Conservation (phyloP, 2,797 vertebrate genomes). For the Bradypus variegatus region DNA sequence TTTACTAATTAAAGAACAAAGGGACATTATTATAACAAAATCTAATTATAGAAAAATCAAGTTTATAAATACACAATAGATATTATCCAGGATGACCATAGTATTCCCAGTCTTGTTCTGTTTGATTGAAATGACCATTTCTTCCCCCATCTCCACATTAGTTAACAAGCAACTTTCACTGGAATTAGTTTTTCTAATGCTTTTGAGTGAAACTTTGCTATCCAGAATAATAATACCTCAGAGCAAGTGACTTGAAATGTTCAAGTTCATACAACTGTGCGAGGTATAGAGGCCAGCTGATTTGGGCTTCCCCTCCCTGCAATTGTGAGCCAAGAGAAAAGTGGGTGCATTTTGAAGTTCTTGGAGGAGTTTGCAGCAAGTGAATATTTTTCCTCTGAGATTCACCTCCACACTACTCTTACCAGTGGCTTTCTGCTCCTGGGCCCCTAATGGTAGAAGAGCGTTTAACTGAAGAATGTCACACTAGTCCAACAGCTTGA, state of each 20-base stretch:
- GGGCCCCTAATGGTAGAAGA: not conserved
- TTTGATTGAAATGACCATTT: not conserved
- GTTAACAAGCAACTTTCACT: not conserved
- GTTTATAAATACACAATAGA: not conserved
- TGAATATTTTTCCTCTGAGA: not conserved
- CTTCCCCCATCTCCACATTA: not conserved
- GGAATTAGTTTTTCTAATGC: slow-evolving; percentile 23
- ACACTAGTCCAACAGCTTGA: too few species aligned
- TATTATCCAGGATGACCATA: not conserved
- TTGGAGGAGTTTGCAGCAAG: not conserved
- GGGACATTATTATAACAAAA: not conserved
- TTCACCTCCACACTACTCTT: not conserved
- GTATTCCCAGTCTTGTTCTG: not conserved
- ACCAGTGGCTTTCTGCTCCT: not conserved
- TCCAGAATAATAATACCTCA: not conserved
- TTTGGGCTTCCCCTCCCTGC: not conserved
- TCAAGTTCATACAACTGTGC: not conserved
- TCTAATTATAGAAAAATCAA: not conserved
- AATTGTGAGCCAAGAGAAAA: not conserved
- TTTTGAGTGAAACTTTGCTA: not conserved
- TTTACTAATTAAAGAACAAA: slow-evolving; percentile 3
- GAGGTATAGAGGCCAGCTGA: not conserved
- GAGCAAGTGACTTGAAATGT: not conserved
- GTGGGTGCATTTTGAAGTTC: not conserved
- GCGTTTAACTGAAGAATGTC: not conserved